phyloP scores from a whole-genome alignment of 2,113 vertebrate genomes.

The Oreochromis spilurus region DNA sequence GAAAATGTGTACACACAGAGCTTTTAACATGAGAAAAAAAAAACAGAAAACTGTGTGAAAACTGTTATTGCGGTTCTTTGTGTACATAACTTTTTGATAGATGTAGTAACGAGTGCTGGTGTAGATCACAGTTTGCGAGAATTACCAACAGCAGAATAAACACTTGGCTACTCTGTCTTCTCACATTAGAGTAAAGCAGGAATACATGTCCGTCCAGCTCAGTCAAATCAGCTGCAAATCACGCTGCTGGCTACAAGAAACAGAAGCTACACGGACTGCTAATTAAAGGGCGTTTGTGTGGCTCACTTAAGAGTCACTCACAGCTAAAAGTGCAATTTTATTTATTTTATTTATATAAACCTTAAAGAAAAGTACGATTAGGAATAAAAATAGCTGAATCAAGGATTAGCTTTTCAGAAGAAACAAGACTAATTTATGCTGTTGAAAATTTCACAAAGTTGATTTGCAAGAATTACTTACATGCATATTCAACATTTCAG shows the following conservation, averaged over 20 bases:
- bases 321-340: neutral
- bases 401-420: neutral
- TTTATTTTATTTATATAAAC: neutral
- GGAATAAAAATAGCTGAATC: neutral
- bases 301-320: neutral
- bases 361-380: neutral
- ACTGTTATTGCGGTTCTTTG: neutral
- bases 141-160: conserved; percentile 28
- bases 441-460: neutral
- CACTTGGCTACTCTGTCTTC: neutral
- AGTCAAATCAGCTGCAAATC: neutral
- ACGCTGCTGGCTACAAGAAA: neutral
- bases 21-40: neutral
- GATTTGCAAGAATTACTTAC: neutral
- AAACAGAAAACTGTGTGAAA: neutral
- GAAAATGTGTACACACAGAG: neutral
- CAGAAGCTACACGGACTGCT: neutral
- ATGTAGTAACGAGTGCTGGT: neutral
- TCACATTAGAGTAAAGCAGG: conserved; percentile 3
- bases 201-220: neutral
- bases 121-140: conserved; percentile 1
- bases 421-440: neutral
- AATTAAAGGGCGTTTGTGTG: neutral
- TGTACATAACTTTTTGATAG: neutral
- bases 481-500: neutral